Evolutionary conservation across 2,888 invertebrate species (phyloP).

Genomic region (Pollenia griseotomentosa): DNA sequence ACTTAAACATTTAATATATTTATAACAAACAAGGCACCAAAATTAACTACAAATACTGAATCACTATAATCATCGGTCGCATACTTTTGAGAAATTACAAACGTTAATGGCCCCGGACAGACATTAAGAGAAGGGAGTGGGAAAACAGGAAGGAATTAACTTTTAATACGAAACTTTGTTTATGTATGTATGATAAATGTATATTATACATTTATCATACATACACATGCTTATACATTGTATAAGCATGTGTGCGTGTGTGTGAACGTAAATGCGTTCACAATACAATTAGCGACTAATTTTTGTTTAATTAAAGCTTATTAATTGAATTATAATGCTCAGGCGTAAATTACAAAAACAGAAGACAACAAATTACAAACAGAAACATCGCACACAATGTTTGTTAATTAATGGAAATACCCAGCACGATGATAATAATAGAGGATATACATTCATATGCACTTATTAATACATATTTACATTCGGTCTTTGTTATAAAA

Average conservation of each 20-base stretch:
- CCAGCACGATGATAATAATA: background rate
- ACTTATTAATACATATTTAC: background rate
- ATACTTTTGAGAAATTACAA: background rate
- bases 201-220: no score
- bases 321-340: conserved; percentile 74
- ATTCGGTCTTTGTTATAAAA: background rate
- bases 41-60: background rate
- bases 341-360: conserved; percentile 68
- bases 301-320: conserved; percentile 74
- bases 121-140: background rate
- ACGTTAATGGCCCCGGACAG: background rate
- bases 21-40: background rate
- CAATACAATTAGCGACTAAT: conserved; percentile 72
- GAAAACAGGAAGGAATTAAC: conserved; percentile 3
- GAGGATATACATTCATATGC: background rate
- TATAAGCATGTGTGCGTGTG: no score
- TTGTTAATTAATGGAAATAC: conserved; percentile 35
- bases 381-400: conserved; percentile 26
- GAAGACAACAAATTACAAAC: conserved; percentile 42
- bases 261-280: background rate
- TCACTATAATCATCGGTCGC: background rate
- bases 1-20: background rate
- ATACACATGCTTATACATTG: no score
- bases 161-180: background rate
- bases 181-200: background rate